A percentile compares a stretch with the other conserved stretches of the same genome.
These are phyloP conservation scores for Neolamprologus hecqui DNA, from an alignment of 2,113 vertebrate genomes.

Conservation along the genomic window DNA sequence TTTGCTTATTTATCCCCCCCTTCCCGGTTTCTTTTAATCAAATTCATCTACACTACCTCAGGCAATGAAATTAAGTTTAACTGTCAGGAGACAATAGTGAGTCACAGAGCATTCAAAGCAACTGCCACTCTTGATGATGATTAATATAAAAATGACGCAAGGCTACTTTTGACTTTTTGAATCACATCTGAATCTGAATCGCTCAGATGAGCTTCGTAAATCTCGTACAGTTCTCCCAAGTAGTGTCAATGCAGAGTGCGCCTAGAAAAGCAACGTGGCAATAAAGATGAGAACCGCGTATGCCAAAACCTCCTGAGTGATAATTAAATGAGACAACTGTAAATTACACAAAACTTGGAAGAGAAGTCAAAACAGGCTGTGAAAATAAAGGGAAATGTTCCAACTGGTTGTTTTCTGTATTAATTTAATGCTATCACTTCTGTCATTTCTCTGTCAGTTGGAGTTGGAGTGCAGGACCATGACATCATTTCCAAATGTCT, in stretches of 20 bases:
- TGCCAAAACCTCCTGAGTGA: not conserved
- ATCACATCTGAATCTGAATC: not conserved
- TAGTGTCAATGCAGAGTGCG: not conserved
- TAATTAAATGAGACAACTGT: conserved; percentile 2
- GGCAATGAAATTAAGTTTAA: not conserved
- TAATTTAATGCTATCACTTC: not conserved
- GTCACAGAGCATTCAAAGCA: not conserved
- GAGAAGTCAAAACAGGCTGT: not conserved
- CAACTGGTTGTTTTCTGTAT: not conserved
- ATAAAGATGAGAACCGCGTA: not conserved
- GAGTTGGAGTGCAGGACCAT: conserved; percentile 9
- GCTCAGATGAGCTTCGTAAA: not conserved
- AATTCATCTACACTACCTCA: not conserved
- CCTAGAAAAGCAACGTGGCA: not conserved
- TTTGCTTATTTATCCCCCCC: not conserved
- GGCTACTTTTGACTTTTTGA: not conserved
- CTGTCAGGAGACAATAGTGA: not conserved
- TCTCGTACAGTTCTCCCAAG: not conserved
- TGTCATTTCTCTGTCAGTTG: conserved; percentile 19
- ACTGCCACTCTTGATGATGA: not conserved
- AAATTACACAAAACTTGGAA: not conserved
- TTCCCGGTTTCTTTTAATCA: not conserved
- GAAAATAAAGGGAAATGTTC: not conserved
- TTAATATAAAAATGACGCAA: not conserved
- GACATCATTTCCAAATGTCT: conserved; percentile 43